Evolutionary conservation across 2,797 vertebrate species (phyloP).

Genomic region (Atherinosoma microstoma): DNA sequence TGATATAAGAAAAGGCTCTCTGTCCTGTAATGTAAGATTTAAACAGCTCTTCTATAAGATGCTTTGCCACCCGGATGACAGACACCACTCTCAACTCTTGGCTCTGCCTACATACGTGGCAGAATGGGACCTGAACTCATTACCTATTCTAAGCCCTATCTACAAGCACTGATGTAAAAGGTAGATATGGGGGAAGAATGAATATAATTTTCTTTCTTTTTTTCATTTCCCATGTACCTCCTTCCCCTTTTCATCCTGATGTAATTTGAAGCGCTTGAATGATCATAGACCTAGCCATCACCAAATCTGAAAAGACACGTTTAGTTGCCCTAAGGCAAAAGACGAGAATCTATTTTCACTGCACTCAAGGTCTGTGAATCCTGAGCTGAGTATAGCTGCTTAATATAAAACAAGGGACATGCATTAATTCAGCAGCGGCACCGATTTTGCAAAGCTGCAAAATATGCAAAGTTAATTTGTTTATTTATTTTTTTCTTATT

Average conservation of each 20-base stretch:
- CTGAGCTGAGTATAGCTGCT: constrained; percentile 50
- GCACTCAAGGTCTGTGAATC: constrained; percentile 67
- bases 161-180: constrained; percentile 76
- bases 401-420: constrained; percentile 59
- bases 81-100: constrained; percentile 40
- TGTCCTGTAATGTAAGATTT: constrained; percentile 22
- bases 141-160: constrained; percentile 69
- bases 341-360: constrained; percentile 81
- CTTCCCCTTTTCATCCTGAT: constrained; percentile 80
- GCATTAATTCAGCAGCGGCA: constrained; percentile 59
- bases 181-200: constrained; percentile 78
- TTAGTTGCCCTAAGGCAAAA: constrained; percentile 73
- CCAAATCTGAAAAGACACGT: constrained; percentile 82
- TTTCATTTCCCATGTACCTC: constrained; percentile 74
- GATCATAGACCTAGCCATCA: constrained; percentile 80
- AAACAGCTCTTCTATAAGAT: constrained; percentile 37
- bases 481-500: constrained; percentile 32
- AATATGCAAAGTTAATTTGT: constrained; percentile 62
- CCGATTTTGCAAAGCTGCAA: constrained; percentile 67
- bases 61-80: constrained; percentile 40
- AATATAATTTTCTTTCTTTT: constrained; percentile 78
- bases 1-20: constrained; percentile 21
- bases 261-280: constrained; percentile 83
- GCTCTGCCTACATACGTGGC: constrained; percentile 43
- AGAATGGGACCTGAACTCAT: constrained; percentile 54